These are phyloP conservation scores for Notechis scutatus DNA, from an alignment of 2,113 vertebrate species.

Conservation along the genomic window DNA sequence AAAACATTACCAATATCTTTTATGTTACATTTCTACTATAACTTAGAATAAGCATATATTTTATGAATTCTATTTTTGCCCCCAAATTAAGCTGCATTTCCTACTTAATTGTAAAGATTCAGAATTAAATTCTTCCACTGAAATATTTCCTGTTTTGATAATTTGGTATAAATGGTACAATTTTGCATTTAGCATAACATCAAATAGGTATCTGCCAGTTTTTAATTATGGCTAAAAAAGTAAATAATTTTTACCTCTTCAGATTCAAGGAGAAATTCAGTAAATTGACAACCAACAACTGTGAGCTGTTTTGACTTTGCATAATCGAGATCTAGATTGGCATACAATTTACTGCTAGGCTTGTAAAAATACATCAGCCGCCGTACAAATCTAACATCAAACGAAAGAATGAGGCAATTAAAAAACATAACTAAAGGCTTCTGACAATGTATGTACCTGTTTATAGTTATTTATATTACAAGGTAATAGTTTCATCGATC, in stretches of 20 bases:
- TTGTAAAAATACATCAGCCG: slow-evolving; percentile 95
- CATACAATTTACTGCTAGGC: slow-evolving; percentile 93
- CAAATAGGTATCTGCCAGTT: background rate
- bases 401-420: slow-evolving; percentile 21
- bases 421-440: background rate
- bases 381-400: slow-evolving; percentile 83
- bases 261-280: slow-evolving; percentile 94
- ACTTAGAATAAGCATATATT: background rate
- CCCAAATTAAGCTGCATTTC: background rate
- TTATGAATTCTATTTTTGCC: background rate
- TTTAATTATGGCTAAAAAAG: slow-evolving; percentile 2
- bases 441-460: background rate
- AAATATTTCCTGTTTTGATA: background rate
- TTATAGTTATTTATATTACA: background rate
- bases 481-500: background rate
- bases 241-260: slow-evolving; percentile 81
- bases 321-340: slow-evolving; percentile 87
- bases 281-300: slow-evolving; percentile 93
- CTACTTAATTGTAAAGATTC: background rate
- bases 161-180: background rate
- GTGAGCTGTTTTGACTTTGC: slow-evolving; percentile 89
- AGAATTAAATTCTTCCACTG: background rate
- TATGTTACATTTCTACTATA: background rate
- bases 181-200: background rate
- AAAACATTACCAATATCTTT: background rate